Evolutionary conservation across 2,797 vertebrate genomes (phyloP).

Genomic region (Tokudaia tokunoshimensis): DNA sequence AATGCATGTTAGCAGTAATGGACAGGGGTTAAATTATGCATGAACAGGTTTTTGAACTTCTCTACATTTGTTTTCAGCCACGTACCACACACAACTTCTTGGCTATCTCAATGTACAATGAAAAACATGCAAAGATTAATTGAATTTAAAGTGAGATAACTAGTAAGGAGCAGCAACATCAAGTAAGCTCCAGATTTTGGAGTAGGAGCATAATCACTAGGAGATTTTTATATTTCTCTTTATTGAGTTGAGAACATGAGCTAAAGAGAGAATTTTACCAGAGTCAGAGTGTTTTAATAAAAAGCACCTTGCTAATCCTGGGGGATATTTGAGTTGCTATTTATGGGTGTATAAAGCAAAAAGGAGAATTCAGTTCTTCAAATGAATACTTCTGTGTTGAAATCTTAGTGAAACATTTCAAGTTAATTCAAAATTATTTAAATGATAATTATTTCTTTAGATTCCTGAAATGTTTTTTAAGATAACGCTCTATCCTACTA

Average conservation of each 20-base stretch:
- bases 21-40: background rate
- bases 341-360: constrained; percentile 59
- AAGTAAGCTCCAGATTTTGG: constrained; percentile 58
- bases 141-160: constrained; percentile 76
- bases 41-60: background rate
- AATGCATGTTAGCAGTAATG: background rate
- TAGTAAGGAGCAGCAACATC: constrained; percentile 52
- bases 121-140: constrained; percentile 59
- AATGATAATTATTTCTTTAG: constrained; percentile 74
- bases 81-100: background rate
- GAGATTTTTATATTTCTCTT: constrained; percentile 78
- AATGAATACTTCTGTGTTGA: constrained; percentile 34
- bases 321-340: constrained; percentile 61
- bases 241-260: constrained; percentile 68
- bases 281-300: constrained; percentile 65
- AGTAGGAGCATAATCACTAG: constrained; percentile 75
- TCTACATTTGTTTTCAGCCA: constrained; percentile 56
- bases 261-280: constrained; percentile 60
- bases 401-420: constrained; percentile 58
- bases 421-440: constrained; percentile 68
- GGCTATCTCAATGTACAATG: constrained; percentile 20
- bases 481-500: background rate
- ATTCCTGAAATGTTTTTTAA: constrained; percentile 61
- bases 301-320: constrained; percentile 46
- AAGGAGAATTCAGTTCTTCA: constrained; percentile 37